Evolutionary conservation across 1,140 invertebrate genomes (phyloP), one percentile per base, ranked within the genome.

Genomic region (Hyphantria cunea): DNA sequence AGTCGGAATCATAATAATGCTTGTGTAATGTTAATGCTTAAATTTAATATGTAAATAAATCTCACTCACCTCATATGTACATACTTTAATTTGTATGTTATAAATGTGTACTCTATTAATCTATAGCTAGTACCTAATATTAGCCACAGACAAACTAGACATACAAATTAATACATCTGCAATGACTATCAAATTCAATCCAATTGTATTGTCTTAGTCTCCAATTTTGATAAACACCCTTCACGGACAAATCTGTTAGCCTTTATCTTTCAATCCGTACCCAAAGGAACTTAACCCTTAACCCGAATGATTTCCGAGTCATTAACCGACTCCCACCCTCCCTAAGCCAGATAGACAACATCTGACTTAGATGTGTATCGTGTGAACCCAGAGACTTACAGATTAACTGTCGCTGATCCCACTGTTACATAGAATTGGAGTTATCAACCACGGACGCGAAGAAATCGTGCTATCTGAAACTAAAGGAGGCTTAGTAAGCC

Each of bases 301-400:
- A 86, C 82, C 86, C 84, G 74, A 87, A 87, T 86, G 80, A 87
- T 86, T 89, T 89, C 86, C 85, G 77, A 85, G 82, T 87, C 86
- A 89, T 89, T 89, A 89, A 89, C 83, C 82, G 74, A 78, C 78
- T 80, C 78, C 78, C 66, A 67, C 58, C 75, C 72, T 74, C 76
- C 75, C 82, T 89, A 86, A 89, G 86, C 82, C 84, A 89, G 86
- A 89, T 80, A 89, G 85, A 88, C 86, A 89, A 85, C 86, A 82
- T 82, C 78, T 78, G 82, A 86, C 82, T 85, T 77, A 85, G 84
- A 87, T 85, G 78, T 73, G 75, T 89, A 89, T 89, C 86, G 76
- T 76, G 75, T 73, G 81, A 87, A 83, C 79, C 81, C 74, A 76
- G 78, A 79, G 78, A 79, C 78, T 82, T 79, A 82, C 76, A 86